Evolutionary conservation across 2,888 invertebrate species (phyloP), one percentile per base, ranked within the genome.

Genomic region (Coremacera marginata): DNA sequence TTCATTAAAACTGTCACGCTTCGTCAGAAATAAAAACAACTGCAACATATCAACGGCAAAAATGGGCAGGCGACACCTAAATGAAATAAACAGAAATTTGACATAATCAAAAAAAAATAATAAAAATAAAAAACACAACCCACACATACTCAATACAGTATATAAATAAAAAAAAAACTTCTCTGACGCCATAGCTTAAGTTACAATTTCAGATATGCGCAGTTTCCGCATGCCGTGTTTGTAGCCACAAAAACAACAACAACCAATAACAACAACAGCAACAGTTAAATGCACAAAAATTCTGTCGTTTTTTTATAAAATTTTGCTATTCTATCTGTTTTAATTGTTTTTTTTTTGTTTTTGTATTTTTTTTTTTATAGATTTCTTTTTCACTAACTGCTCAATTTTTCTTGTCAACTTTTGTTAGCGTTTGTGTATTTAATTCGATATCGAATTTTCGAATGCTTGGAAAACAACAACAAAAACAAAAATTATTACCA

Each of bases 331-430:
- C 31, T 9, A 31, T 63, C 31, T 63, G 27, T 31, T 63, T 63
- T 31, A 63, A 31, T 63, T 63, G n/a, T 31, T 63, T 31, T 62
- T 63, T 73, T 76, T 52, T 57, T 8, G n/a, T 25, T 31, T 51
- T 52, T 75, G 76, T 31, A 52, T 63, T 3, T 14, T 25, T 31
- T 51, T 52, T 65, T 78, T 76, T 78, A n/a, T n/a, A n/a, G n/a
- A n/a, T n/a, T n/a, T n/a, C n/a, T n/a, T n/a, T n/a, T n/a, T n/a
- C n/a, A n/a, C n/a, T n/a, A n/a, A n/a, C n/a, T 77, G 70, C 79
- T 34, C 31, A 79, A 80, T 80, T 78, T 81, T 79, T 78, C 76
- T 65, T n/a, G 34, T 34, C 19, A 9, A n/a, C 2, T 9, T 55
- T 22, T 55, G 19, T 8, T 55, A 22, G 31, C 65, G 65, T 65